phyloP scores from a whole-genome alignment of 2,797 vertebrate genomes.

The Melanotaenia trifasciata region DNA sequence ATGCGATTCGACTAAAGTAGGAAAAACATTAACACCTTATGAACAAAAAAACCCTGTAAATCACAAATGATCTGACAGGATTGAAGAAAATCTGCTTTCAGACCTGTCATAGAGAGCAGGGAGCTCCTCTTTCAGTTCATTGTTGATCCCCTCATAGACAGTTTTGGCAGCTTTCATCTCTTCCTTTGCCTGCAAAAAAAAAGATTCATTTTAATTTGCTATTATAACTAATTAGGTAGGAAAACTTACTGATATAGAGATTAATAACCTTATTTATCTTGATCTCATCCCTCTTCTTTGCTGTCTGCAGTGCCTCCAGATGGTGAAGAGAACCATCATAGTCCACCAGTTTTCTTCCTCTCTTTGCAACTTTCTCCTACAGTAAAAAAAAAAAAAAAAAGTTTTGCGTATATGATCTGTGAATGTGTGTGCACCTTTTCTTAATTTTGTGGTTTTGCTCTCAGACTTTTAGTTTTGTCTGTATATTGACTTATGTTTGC shows the following conservation, averaged over 20 bases:
- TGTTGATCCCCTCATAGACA: slow-evolving; percentile 91
- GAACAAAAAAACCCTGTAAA: neutral
- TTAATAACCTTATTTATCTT: slow-evolving; percentile 91
- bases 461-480: slow-evolving; percentile 23
- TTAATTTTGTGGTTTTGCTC: slow-evolving; percentile 29
- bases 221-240: neutral
- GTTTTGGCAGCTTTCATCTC: slow-evolving; percentile 87
- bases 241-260: neutral
- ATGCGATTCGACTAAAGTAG: slow-evolving; percentile 88
- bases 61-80: neutral
- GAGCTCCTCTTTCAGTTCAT: slow-evolving; percentile 90
- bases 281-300: slow-evolving; percentile 93
- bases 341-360: slow-evolving; percentile 95
- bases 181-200: slow-evolving; percentile 87
- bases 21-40: neutral
- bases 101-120: slow-evolving; percentile 85
- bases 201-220: neutral
- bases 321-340: slow-evolving; percentile 94
- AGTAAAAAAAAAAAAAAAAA: slow-evolving; percentile 12
- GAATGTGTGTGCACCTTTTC: neutral
- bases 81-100: neutral
- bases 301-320: slow-evolving; percentile 90
- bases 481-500: slow-evolving; percentile 22
- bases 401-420: neutral
- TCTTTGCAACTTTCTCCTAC: slow-evolving; percentile 94